A percentile compares a stretch with the other conserved stretches of the same genome.
These are phyloP conservation scores for Crotalus horridus DNA, from an alignment of 2,113 vertebrate species.

Conservation along the genomic window DNA sequence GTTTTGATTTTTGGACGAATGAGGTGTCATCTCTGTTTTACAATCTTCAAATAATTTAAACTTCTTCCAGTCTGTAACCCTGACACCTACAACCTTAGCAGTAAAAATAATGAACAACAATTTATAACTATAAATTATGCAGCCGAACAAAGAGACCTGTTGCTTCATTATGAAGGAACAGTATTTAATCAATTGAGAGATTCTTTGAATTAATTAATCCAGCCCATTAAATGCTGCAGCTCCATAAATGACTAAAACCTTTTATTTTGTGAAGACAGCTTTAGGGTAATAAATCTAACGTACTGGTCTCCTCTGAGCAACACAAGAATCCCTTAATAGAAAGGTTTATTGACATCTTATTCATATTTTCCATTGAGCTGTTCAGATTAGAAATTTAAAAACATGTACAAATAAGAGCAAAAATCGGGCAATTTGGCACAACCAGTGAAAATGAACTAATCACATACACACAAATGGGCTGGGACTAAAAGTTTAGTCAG, in stretches of 20 bases:
- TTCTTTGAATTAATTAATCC: not conserved
- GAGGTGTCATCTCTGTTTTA: not conserved
- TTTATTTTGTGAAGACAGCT: not conserved
- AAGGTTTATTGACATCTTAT: not conserved
- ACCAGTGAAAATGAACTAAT: no score
- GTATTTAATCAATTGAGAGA: not conserved
- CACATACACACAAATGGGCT: not conserved
- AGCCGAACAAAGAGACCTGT: not conserved
- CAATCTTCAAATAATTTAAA: not conserved
- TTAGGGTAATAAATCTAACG: not conserved
- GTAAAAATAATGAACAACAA: not conserved
- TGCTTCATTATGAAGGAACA: not conserved
- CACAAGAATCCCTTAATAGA: not conserved
- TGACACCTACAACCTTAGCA: not conserved
- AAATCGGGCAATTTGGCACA: not conserved
- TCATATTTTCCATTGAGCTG: not conserved
- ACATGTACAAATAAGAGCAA: not conserved
- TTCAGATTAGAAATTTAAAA: not conserved
- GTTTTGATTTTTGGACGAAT: not conserved
- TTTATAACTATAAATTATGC: not conserved
- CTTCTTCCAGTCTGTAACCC: not conserved
- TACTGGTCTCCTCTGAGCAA: not conserved
- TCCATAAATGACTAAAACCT: not conserved
- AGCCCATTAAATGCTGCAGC: not conserved
- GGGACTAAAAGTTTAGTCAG: not conserved